Evolutionary conservation across 2,797 vertebrate species (phyloP).

Genomic region (Gila robusta): DNA sequence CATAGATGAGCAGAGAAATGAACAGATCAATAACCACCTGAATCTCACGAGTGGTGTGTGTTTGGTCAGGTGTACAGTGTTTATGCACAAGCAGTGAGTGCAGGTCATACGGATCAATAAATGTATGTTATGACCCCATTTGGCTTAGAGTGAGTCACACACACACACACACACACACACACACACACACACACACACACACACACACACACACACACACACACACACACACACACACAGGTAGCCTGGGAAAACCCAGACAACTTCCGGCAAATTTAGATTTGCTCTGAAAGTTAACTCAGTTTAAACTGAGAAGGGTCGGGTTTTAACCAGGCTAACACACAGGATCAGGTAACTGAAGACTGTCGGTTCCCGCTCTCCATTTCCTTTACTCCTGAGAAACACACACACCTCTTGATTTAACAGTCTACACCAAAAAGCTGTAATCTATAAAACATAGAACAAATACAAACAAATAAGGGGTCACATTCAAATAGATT

Average conservation of each 20-base stretch:
- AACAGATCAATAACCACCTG: constrained; percentile 43
- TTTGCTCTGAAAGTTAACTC: too few species aligned
- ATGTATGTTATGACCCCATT: not conserved
- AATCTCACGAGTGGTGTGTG: constrained; percentile 31
- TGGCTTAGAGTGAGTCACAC: not conserved
- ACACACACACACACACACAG: too few species aligned
- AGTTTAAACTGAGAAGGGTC: too few species aligned
- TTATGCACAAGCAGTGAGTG: not conserved
- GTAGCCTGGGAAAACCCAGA: too few species aligned
- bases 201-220: too few species aligned
- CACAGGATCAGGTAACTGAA: constrained; percentile 6
- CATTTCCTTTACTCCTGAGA: not conserved
- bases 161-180: constrained; percentile 8
- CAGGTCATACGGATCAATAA: constrained; percentile 10
- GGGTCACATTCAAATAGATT: not conserved
- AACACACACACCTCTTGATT: not conserved
- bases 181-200: too few species aligned
- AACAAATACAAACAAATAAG: not conserved
- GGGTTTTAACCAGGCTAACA: too few species aligned
- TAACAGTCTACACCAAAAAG: not conserved
- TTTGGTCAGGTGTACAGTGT: not conserved
- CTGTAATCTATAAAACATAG: not conserved
- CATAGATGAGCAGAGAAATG: constrained; percentile 10
- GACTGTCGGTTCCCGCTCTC: not conserved
- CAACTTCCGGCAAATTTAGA: too few species aligned